Evolutionary conservation across 2,888 invertebrate species (phyloP).

Genomic region (Atherix ibis): DNA sequence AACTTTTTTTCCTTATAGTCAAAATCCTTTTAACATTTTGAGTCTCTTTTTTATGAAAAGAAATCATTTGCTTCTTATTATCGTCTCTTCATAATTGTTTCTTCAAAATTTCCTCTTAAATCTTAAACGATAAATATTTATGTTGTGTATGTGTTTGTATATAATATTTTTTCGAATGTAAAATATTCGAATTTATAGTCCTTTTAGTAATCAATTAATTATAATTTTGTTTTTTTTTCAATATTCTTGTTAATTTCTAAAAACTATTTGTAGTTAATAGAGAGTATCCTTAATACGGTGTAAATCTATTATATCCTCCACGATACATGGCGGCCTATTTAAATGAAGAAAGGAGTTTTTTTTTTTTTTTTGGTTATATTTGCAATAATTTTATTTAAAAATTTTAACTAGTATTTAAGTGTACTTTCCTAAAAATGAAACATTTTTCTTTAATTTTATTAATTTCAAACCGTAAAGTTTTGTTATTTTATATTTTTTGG

Average conservation of each 20-base stretch:
- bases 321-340: constrained; percentile 84
- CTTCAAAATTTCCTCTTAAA: not conserved
- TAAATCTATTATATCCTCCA: constrained; percentile 87
- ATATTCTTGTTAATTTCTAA: no score
- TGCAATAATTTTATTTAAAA: no score
- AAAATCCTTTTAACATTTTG: not conserved
- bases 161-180: not conserved
- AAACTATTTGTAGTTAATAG: no score
- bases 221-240: constrained; percentile 2
- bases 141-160: not conserved
- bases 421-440: no score
- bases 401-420: no score
- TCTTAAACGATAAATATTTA: not conserved
- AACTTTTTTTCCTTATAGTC: not conserved
- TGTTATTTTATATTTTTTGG: no score
- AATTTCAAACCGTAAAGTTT: no score
- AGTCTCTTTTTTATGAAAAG: not conserved
- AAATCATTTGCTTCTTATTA: not conserved
- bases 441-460: no score
- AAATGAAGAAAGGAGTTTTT: no score
- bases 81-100: not conserved
- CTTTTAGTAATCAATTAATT: constrained; percentile 2
- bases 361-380: no score
- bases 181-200: constrained; percentile 1
- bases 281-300: constrained; percentile 78